Evolutionary conservation across 1,140 invertebrate species (phyloP), one percentile per base, ranked within the genome.

Genomic region (Drosophila pallidifrons): DNA sequence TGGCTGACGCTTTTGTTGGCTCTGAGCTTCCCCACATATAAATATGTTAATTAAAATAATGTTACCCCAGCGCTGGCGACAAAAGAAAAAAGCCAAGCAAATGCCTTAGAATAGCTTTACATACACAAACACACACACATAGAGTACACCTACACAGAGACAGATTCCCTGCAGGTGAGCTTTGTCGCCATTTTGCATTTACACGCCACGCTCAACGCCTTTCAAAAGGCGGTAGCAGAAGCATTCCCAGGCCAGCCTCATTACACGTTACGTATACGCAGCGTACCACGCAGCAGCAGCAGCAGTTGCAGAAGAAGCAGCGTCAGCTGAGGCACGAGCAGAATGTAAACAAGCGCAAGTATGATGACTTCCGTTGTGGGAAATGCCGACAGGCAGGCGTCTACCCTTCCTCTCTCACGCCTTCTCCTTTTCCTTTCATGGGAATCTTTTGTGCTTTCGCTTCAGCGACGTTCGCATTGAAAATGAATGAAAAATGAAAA

Each of bases 11-110:
- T 73, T 79, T 81, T 82, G 79, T 76, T 85, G 70, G 5, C 70
- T 45, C 47, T 46, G 38, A 47, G 64, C 73, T 67, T 51, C 38
- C 70, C 61, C 78, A 69, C 63, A 52, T 67, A 74, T 85, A 89
- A 89, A 89, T 89, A 89, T 89, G 85, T 89, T 89, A 89, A 89
- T 89, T 89, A 89, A 89, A 85, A 89, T 89, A 89, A 89, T 90
- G 85, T 85, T 89, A 81, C 85, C 75, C 81, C 68, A 77, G 68
- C 61, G 81, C 30, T 41, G 68, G 61, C 74, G 46, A 73, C 67
- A 67, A 70, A 70, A 72, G 65, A 78, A 86, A 88, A 88, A 88
- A 63, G 58, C 80, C 85, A 77, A 77, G 76, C 79, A 70, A 87
- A 87, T 83, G 85, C 85, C 81, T 88, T 88, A 89, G 83, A 88